Base-by-base conservation (phyloP, 2,888 invertebrate species). In the Blomia tropicalis region DNA sequence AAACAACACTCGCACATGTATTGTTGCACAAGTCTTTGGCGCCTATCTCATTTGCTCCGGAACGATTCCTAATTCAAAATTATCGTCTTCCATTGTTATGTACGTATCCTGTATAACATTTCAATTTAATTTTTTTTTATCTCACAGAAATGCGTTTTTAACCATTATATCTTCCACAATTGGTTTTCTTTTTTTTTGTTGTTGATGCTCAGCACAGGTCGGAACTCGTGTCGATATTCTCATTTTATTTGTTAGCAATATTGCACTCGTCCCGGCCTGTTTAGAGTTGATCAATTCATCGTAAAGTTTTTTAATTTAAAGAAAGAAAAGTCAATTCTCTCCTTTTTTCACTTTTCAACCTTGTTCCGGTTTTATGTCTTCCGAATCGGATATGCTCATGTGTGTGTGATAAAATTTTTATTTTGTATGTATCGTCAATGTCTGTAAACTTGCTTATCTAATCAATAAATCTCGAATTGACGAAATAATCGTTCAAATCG, bases 251-350 rank as follows among this genome's bases (percentile, higher is more conserved):
- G 7, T 2, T n/a, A 27, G 22, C 22, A 56, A 56, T 56, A 56
- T 56, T 56, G 56, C 56, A 56, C 56, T 56, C 25, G 56, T 56
- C 56, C 56, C 56, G 56, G 56, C 56, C 56, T 56, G 56, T 56
- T n/a, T n/a, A 27, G 29, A 27, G 29, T 11, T 56, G 25, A 27
- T 29, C 11, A 14, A 32, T 4, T 36, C 56, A 22, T 22, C 56
- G 11, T 2, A 2, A 51, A 4, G 2, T 3, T 5, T 51, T 51
- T 51, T n/a, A n/a, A n/a, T n/a, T n/a, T n/a, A n/a, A n/a, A n/a
- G n/a, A n/a, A n/a, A n/a, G n/a, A n/a, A n/a, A n/a, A n/a, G n/a
- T n/a, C 36, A 36, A 36, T 36, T 36, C 36, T 36, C 36, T 36
- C 36, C 7, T 11, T 11, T 36, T 17, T 36, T 11, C 36, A 36